phyloP scores from a whole-genome alignment of 2,113 vertebrate genomes.

The Bos indicus region DNA sequence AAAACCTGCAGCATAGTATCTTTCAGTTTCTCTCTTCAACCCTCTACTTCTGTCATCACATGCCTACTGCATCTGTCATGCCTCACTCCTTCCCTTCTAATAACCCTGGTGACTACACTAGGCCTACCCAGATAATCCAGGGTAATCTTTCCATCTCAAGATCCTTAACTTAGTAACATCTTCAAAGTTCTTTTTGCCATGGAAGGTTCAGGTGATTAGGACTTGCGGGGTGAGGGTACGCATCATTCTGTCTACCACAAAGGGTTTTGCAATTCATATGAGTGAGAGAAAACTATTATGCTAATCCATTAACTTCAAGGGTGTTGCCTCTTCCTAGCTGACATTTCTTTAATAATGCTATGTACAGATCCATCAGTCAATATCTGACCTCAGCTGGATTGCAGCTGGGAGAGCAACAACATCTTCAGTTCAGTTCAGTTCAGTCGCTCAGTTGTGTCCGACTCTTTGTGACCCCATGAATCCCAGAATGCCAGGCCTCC shows the following conservation, averaged over 20 bases:
- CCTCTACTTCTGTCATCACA: not conserved
- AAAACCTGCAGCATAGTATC: not conserved
- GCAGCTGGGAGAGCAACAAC: not conserved
- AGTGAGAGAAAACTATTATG: not conserved
- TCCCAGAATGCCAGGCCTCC: too few relatives aligned
- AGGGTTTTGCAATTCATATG: not conserved
- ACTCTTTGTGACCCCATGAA: not conserved
- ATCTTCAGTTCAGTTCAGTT: not conserved
- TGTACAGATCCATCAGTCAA: not conserved
- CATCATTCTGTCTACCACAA: not conserved
- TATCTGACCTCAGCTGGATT: not conserved
- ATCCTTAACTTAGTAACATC: not conserved
- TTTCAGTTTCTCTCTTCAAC: not conserved
- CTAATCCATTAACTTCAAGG: not conserved
- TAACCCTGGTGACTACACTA: not conserved
- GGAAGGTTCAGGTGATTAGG: not conserved
- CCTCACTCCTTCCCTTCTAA: not conserved
- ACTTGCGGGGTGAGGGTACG: fast-evolving
- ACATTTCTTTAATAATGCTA: not conserved
- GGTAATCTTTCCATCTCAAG: not conserved
- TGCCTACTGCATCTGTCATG: not conserved
- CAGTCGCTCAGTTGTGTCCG: fast-evolving
- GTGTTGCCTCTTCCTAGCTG: not conserved
- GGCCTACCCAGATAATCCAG: not conserved
- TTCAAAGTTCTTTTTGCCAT: not conserved